Conservation (phyloP, 2,888 invertebrate genomes). For the Orthosia gothica region DNA sequence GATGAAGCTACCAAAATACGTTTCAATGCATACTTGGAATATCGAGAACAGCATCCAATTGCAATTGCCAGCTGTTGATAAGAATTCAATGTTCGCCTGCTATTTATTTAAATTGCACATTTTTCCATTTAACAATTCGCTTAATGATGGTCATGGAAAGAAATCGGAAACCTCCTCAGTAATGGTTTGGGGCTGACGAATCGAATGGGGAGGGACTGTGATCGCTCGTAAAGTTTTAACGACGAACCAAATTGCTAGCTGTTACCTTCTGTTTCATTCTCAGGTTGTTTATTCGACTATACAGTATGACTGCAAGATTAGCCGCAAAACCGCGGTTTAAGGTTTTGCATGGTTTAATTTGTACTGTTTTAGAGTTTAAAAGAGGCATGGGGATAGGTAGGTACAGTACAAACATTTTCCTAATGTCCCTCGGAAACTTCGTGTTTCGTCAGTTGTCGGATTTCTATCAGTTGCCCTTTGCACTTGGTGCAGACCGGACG, state of each 20-base stretch:
- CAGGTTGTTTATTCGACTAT: constrained; percentile 54
- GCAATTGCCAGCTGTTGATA: constrained; percentile 43
- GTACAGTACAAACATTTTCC: too few relatives aligned
- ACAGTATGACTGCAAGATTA: constrained; percentile 45
- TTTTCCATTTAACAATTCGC: constrained; percentile 61
- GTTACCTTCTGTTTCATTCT: too few relatives aligned
- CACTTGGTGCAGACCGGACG: too few relatives aligned
- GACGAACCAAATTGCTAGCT: too few relatives aligned
- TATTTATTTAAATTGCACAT: constrained; percentile 65
- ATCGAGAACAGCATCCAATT: constrained; percentile 41
- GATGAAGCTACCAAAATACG: constrained; percentile 16
- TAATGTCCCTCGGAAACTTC: too few relatives aligned
- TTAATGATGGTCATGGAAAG: constrained; percentile 63
- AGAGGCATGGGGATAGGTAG: too few relatives aligned
- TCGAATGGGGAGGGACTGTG: too few relatives aligned
- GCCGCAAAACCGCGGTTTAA: background rate
- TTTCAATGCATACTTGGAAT: constrained; percentile 27
- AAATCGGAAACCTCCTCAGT: too few relatives aligned
- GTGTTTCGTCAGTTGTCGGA: too few relatives aligned
- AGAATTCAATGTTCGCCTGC: constrained; percentile 50
- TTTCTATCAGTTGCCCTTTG: too few relatives aligned
- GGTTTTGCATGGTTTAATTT: background rate
- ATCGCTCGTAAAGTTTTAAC: too few relatives aligned
- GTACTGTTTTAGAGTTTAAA: background rate
- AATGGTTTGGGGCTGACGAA: too few relatives aligned